Evolutionary conservation across 2,797 vertebrate species (phyloP).

Genomic region (Molossus molossus): DNA sequence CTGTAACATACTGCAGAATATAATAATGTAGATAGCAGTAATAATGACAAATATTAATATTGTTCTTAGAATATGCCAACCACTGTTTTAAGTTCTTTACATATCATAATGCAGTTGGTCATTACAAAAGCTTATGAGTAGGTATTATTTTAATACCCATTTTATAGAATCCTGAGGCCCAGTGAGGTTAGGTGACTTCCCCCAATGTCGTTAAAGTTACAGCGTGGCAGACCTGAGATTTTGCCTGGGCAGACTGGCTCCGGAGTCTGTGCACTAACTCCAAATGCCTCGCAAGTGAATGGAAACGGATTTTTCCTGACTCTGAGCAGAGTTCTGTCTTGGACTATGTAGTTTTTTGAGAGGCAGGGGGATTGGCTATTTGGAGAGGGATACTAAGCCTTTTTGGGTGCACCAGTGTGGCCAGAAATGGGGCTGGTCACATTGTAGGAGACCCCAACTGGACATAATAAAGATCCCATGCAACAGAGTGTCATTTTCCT

Average conservation of each 20-base stretch:
- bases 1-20: background rate
- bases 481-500: background rate
- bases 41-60: background rate
- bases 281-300: background rate
- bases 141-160: background rate
- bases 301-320: conserved; percentile 30
- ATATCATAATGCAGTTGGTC: conserved; percentile 17
- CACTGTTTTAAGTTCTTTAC: conserved; percentile 31
- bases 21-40: background rate
- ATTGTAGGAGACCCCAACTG: background rate
- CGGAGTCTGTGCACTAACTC: background rate
- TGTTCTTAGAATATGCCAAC: conserved; percentile 17
- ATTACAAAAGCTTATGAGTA: conserved; percentile 8
- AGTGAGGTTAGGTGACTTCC: background rate
- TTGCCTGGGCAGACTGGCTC: background rate
- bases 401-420: background rate
- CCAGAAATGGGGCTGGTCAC: background rate
- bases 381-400: background rate
- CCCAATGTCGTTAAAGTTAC: background rate
- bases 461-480: background rate
- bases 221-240: background rate
- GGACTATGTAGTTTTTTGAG: background rate
- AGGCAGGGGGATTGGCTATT: background rate
- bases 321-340: background rate
- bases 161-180: conserved; percentile 44